Evolutionary conservation across 2,113 vertebrate genomes (phyloP).

Genomic region (Pollachius pollachius): DNA sequence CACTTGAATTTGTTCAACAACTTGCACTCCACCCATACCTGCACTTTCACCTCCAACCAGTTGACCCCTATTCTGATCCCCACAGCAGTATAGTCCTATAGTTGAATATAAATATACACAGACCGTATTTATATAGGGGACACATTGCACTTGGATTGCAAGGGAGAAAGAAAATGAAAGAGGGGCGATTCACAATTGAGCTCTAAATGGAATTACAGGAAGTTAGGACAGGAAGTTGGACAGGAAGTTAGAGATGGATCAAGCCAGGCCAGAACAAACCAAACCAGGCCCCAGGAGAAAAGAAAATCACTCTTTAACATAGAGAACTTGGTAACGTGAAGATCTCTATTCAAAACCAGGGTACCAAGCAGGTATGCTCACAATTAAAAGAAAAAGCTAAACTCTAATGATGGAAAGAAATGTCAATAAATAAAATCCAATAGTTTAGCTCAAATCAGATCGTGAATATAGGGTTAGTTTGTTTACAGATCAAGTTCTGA

Average conservation of each 20-base stretch:
- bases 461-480: conserved; percentile 22
- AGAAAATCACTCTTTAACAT: conserved; percentile 63
- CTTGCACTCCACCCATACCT: background rate
- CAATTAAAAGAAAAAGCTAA: too few species aligned
- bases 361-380: background rate
- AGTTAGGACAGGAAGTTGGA: too few species aligned
- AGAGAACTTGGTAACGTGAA: conserved; percentile 72
- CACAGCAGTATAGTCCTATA: conserved; percentile 69
- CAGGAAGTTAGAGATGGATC: too few species aligned
- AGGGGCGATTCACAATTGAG: too few species aligned
- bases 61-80: conserved; percentile 64
- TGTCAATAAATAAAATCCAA: conserved; percentile 16
- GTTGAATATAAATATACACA: conserved; percentile 92
- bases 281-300: background rate
- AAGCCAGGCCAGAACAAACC: background rate
- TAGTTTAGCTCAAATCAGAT: conserved; percentile 31
- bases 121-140: conserved; percentile 83
- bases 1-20: too few species aligned
- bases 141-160: conserved; percentile 82
- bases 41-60: conserved; percentile 55
- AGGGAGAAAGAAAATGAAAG: too few species aligned
- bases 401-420: background rate
- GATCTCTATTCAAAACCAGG: background rate
- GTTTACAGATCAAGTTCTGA: conserved; percentile 29
- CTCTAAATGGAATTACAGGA: too few species aligned